These are phyloP conservation scores for Tenthredo mesomela DNA, from an alignment of 2,888 invertebrate species.

Conservation along the genomic window DNA sequence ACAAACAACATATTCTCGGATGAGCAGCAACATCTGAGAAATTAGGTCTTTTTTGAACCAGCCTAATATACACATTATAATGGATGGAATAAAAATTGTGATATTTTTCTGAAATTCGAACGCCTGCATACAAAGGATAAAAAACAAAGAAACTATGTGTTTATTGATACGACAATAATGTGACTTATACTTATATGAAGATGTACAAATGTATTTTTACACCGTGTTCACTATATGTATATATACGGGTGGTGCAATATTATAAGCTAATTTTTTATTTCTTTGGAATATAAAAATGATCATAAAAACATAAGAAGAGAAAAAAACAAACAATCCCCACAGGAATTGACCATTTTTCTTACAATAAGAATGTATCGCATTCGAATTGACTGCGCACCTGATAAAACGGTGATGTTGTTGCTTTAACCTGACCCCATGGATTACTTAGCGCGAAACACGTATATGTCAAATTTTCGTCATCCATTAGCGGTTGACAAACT, in stretches of 20 bases:
- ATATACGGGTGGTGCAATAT: neutral
- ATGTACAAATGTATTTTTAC: neutral
- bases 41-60: no score
- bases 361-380: neutral
- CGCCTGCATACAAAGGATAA: neutral
- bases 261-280: neutral
- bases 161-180: no score
- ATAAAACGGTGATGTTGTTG: neutral
- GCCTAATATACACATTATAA: no score
- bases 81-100: neutral
- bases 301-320: no score
- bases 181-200: no score
- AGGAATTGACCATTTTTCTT: neutral
- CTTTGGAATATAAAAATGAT: neutral
- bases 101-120: neutral
- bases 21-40: no score
- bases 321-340: no score
- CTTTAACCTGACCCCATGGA: neutral
- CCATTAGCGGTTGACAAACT: slow-evolving; percentile 14
- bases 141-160: neutral
- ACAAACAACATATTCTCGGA: no score
- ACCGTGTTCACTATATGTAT: neutral
- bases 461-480: slow-evolving; percentile 23
- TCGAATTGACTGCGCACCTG: neutral
- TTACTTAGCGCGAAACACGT: neutral